Conservation (phyloP, 2,888 invertebrate species). For the Steinernema scapterisci region DNA sequence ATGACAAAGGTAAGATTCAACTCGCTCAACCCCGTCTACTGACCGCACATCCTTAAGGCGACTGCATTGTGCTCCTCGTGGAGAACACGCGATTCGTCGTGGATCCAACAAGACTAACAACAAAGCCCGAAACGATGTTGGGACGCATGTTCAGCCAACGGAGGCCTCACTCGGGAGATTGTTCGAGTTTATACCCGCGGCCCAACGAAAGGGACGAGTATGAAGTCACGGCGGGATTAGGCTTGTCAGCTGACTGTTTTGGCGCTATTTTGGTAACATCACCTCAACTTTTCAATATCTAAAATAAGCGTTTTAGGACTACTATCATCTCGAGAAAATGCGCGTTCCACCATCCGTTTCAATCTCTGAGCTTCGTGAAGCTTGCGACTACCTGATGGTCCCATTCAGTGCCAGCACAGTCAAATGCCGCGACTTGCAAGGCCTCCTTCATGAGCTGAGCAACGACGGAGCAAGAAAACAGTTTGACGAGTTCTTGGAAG, state of each 20-base stretch:
- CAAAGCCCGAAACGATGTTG: conserved; percentile 96
- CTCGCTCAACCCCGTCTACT: not conserved
- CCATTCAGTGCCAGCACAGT: conserved; percentile 95
- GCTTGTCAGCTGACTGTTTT: conserved; percentile 92
- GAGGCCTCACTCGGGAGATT: not conserved
- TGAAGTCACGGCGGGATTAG: conserved; percentile 77
- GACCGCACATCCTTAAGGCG: conserved; percentile 43
- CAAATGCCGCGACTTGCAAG: conserved; percentile 74
- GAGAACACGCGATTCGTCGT: conserved; percentile 88
- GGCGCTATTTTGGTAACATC: conserved; percentile 79
- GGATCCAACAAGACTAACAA: conserved; percentile 76
- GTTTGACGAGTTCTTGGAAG: conserved; percentile 93
- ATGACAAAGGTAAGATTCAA: conserved; percentile 41
- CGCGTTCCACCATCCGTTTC: conserved; percentile 89
- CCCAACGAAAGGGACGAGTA: conserved; percentile 95
- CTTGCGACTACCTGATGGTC: conserved; percentile 95
- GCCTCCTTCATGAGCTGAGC: conserved; percentile 92
- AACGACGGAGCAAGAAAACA: conserved; percentile 98
- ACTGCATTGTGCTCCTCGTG: conserved; percentile 84
- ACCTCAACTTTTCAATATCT: not conserved
- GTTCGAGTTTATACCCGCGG: conserved; percentile 64
- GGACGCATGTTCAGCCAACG: conserved; percentile 72
- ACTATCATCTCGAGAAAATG: conserved; percentile 47
- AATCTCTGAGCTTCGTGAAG: conserved; percentile 93
- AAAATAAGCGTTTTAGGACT: conserved; percentile 40